Evolutionary conservation across 1,140 invertebrate species (phyloP).

Genomic region (Trissolcus basalis): DNA sequence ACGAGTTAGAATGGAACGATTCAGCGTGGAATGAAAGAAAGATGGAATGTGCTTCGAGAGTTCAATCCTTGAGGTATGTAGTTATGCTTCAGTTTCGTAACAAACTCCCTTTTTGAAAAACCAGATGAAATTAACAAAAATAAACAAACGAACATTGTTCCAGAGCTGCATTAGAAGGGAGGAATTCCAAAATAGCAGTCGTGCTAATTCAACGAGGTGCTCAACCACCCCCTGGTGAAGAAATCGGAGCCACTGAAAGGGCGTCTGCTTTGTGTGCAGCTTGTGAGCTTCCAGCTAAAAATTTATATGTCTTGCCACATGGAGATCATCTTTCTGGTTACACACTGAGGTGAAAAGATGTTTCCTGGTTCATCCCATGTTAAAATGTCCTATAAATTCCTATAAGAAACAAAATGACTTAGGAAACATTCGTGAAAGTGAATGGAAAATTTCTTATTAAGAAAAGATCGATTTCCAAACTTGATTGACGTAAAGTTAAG

Average conservation of each 20-base stretch:
- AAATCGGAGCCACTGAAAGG: conserved; percentile 90
- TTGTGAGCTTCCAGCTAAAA: conserved; percentile 94
- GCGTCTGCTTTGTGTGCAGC: conserved; percentile 91
- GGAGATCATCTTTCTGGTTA: conserved; percentile 92
- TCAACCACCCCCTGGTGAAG: conserved; percentile 87
- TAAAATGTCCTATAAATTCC: too few species aligned
- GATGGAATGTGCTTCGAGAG: conserved; percentile 91
- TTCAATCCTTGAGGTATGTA: conserved; percentile 93
- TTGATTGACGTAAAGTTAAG: too few species aligned
- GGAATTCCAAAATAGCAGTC: conserved; percentile 90
- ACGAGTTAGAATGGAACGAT: conserved; percentile 98
- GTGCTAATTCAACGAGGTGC: conserved; percentile 90
- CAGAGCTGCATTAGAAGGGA: conserved; percentile 83
- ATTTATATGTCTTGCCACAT: conserved; percentile 91
- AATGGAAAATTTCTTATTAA: too few species aligned
- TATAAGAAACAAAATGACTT: too few species aligned
- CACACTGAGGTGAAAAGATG: conserved; percentile 79
- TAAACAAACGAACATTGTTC: not conserved
- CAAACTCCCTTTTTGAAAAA: conserved; percentile 7
- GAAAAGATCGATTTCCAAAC: too few species aligned
- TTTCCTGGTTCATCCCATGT: too few species aligned
- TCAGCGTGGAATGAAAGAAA: conserved; percentile 94
- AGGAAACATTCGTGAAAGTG: too few species aligned
- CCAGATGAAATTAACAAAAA: conserved; percentile 4
- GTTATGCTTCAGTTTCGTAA: conserved; percentile 12